Conservation (phyloP, 1,140 invertebrate species). For the Drosophila repleta region DNA sequence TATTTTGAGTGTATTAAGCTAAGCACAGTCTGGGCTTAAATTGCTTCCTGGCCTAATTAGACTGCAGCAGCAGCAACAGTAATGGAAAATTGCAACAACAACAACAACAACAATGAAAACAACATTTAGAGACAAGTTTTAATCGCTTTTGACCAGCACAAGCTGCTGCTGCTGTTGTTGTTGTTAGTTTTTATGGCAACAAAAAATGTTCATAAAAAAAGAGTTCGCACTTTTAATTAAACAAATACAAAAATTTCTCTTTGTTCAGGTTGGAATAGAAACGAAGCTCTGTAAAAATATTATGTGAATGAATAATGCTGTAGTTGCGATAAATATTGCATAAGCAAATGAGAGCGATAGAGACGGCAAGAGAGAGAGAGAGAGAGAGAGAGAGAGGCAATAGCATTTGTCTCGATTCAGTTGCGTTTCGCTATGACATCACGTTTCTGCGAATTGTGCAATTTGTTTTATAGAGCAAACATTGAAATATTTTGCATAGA, state of each 20-base stretch:
- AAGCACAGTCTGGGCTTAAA: slow-evolving; percentile 55
- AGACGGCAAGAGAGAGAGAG: background rate
- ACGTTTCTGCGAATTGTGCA: slow-evolving; percentile 46
- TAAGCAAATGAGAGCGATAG: slow-evolving; percentile 14
- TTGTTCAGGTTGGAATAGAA: background rate
- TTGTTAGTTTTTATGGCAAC: slow-evolving; percentile 11
- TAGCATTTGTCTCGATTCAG: slow-evolving; percentile 23
- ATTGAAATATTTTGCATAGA: slow-evolving; percentile 11
- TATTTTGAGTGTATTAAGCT: slow-evolving; percentile 34
- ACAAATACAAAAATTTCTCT: slow-evolving; percentile 29
- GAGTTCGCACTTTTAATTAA: slow-evolving; percentile 35
- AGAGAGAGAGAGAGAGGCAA: background rate
- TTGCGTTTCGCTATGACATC: slow-evolving; percentile 34
- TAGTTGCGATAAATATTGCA: slow-evolving; percentile 11
- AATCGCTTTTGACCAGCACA: slow-evolving; percentile 14
- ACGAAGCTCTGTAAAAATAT: slow-evolving; percentile 8
- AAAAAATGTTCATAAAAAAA: slow-evolving; percentile 18
- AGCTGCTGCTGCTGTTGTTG: slow-evolving; percentile 3
- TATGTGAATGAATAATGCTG: slow-evolving; percentile 8
- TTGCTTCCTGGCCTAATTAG: slow-evolving; percentile 78
- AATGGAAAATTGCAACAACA: slow-evolving; percentile 47
- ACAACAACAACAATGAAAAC: slow-evolving; percentile 18
- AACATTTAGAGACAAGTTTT: slow-evolving; percentile 37
- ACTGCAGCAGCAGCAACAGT: slow-evolving; percentile 39
- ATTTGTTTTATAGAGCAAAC: slow-evolving; percentile 34